Evolutionary conservation across 2,113 vertebrate genomes (phyloP), one percentile per base, ranked within the genome.

Genomic region (Vanacampus margaritifer): DNA sequence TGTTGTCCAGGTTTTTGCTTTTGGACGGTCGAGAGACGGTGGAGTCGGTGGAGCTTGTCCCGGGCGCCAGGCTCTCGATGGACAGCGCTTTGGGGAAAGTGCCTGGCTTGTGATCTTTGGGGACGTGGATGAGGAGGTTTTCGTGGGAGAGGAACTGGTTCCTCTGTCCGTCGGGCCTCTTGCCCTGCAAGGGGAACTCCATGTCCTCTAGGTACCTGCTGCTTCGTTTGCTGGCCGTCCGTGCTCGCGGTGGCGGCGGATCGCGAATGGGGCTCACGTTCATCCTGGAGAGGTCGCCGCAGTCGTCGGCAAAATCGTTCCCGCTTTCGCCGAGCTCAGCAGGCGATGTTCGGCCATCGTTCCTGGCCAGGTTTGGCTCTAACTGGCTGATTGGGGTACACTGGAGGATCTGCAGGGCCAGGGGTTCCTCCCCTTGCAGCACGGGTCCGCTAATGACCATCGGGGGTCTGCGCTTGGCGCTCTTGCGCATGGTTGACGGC

Each of bases 71-170:
- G 79, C 97, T 98, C 87, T 99, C 97, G 1, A 98, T 97, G 21
- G 97, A 99, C 21, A 99, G 91, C 0, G 97, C 96, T 89, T 98
- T 98, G 43, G 97, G 97, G 82, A 99, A 98, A 5, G 97, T 99
- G 17, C 97, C 97, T 0, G 97, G 97, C 74, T 98, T 99, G 81
- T 99, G 96, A 82, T 99, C 96, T 88, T 97, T 96, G 64, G 97
- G 97, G 79, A 99, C 87, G 81, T 95, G 94, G 35, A 99, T 93
- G 57, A 99, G 91, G 76, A 98, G 81, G 82, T 94, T 92, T 83
- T 99, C 95, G 59, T 97, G 95, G 8, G 97, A 99, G 67, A 87
- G 94, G 73, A 96, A 99, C 43, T 93, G 94, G 51, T 90, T 93
- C 48, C 80, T 88, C 63, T 91, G 92, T 65, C 91, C 91, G 0